Evolutionary conservation across 2,113 vertebrate genomes (phyloP).

Genomic region (Sylvilagus bachmani): DNA sequence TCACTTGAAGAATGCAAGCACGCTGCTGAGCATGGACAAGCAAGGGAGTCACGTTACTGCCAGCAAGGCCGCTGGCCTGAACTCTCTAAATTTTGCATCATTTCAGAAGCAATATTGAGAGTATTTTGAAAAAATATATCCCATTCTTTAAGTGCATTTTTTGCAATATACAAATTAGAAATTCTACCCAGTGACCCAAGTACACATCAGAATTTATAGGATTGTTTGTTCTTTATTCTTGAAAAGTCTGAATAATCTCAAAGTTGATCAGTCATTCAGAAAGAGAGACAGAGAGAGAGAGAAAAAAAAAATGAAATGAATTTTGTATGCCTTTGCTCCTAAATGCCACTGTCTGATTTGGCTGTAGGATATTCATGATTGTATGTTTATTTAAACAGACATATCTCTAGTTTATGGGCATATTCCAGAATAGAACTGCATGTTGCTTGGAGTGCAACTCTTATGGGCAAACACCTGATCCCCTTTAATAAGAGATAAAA

Average conservation of each 20-base stretch:
- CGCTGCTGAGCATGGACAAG: slow-evolving; percentile 13
- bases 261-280: slow-evolving; percentile 78
- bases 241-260: slow-evolving; percentile 69
- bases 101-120: slow-evolving; percentile 38
- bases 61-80: background rate
- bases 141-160: background rate
- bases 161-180: slow-evolving; percentile 6
- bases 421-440: slow-evolving; percentile 81
- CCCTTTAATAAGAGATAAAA: slow-evolving; percentile 89
- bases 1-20: background rate
- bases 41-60: background rate
- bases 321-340: slow-evolving; percentile 72
- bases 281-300: slow-evolving; percentile 50
- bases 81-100: background rate
- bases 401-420: slow-evolving; percentile 88
- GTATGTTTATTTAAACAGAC: slow-evolving; percentile 93
- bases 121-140: background rate
- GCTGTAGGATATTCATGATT: slow-evolving; percentile 87
- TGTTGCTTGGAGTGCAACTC: slow-evolving; percentile 86
- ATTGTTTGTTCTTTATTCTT: slow-evolving; percentile 69
- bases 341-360: slow-evolving; percentile 86
- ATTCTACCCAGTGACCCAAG: background rate
- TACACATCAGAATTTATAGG: slow-evolving; percentile 37
- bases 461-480: slow-evolving; percentile 92
- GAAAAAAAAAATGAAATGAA: slow-evolving; percentile 14